Base-by-base conservation (phyloP, 2,797 vertebrate genomes). In the Tamandua tetradactyla region DNA sequence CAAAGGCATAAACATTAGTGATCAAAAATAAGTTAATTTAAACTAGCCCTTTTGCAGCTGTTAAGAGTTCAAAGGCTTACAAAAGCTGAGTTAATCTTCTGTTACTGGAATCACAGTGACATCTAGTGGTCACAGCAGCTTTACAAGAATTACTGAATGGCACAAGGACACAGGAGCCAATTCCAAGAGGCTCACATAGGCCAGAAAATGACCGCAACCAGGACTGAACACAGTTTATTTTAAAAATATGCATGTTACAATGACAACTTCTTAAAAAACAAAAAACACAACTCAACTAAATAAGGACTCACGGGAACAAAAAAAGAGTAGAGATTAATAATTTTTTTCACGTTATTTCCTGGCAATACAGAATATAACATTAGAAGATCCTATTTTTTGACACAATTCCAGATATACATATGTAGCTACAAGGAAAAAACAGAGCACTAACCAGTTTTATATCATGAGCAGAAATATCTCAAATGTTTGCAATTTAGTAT, bases 91-190 rank as follows among this genome's bases (percentile, higher is more conserved):
- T 37, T 72, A 88, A 42, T 64, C 92, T 89, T 89, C 85, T 37
- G 35, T 93, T 92, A 86, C 62, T 75, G 90, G 82, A 93, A 91
- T 87, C 88, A 81, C 14, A 97, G 81, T 91, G 97, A 96, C 97
- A 97, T 83, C 97, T 97, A 96, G 94, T 96, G 96, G 96, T 42
- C 72, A 83, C 10, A 37, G 11, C 15, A n/a, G n/a, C 71, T 92
- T 78, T 95, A 76, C 68, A 84, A 89, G 42, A 95, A 88, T 23
- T 80, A 85, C 11, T 69, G 15, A 74, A 12, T 0, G 11, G 79
- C 59, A 72, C 62, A 92, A 78, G 44, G 15, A 74, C 40, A 49
- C 55, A 69, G 22, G n/a, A n/a, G n/a, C n/a, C n/a, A n/a, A n/a
- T n/a, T n/a, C n/a, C n/a, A 86, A 85, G 35, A 94, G 27, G 23